These are phyloP conservation scores for Apomyelois bistriatella DNA, from an alignment of 2,888 invertebrate genomes.

Conservation along the genomic window DNA sequence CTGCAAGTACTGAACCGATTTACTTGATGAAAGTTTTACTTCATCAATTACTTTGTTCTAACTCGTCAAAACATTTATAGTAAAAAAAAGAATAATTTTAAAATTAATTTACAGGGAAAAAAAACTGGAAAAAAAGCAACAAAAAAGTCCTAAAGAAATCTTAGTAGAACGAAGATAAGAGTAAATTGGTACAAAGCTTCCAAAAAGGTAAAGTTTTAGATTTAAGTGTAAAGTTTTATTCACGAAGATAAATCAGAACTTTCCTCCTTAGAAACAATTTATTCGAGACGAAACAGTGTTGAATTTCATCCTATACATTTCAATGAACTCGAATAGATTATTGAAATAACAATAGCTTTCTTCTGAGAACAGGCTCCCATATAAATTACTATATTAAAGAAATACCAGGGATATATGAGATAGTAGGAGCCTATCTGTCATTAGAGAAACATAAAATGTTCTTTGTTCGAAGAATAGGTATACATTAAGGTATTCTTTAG, in stretches of 20 bases:
- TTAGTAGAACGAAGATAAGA: too few relatives aligned
- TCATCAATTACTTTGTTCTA: too few relatives aligned
- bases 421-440: background rate
- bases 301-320: background rate
- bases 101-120: too few relatives aligned
- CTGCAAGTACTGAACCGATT: too few relatives aligned
- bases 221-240: background rate
- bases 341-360: background rate
- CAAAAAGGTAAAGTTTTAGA: background rate
- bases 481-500: too few relatives aligned
- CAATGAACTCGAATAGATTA: background rate
- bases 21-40: too few relatives aligned
- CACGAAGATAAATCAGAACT: background rate
- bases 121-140: too few relatives aligned
- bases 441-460: too few relatives aligned
- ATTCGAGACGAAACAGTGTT: slow-evolving; percentile 5
- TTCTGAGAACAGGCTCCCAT: background rate
- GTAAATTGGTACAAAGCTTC: background rate
- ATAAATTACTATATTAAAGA: background rate
- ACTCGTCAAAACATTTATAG: too few relatives aligned
- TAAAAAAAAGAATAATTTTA: too few relatives aligned
- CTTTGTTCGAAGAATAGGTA: too few relatives aligned
- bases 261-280: background rate
- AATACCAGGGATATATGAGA: background rate
- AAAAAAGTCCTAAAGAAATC: too few relatives aligned